Base-by-base conservation (phyloP, 2,797 vertebrate species). In the Gallinago solitaria region DNA sequence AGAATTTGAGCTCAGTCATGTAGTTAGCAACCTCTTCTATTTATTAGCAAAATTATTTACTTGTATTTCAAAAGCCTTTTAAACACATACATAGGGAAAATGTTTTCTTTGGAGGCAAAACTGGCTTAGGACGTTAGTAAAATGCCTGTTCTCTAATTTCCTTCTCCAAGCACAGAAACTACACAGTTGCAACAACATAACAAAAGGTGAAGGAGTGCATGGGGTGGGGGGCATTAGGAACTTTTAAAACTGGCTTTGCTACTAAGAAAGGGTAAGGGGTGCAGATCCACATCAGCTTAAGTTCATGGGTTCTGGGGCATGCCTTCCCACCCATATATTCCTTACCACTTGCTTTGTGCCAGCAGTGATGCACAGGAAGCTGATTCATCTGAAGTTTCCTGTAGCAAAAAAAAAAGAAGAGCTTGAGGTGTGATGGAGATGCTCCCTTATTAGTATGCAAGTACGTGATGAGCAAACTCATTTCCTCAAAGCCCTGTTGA, bases 341-440 rank as follows among this genome's bases (percentile, higher is more conserved):
- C 16, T 83, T 23, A 37, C 13, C 1, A 8, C 37, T 68, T 83
- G 35, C 79, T 73, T 65, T 48, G 27, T 83, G 71, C 27, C 80
- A 88, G 28, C 61, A 57, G 50, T 59, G 33, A 82, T 50, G 70
- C 70, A 84, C 19, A 84, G 81, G 83, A 92, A 92, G 51, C 16
- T 59, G 91, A 92, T 59, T 95, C n/a, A 69, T 73, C 77, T 59
- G 23, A 43, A 79, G 60, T 47, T 90, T 89, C 67, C 67, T 27
- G 14, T 86, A 33, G 9, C 0, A 7, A 57, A 70, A 47, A 60
- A 70, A 53, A 53, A 28, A 57, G 8, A 43, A 57, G 9, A 45
- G 3, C 35, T 77, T 32, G 51, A 37, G 28, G 8, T 50, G 39
- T 63, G 73, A 71, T 81, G 60, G 48, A 70, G 53, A 25, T 82